These are phyloP conservation scores for Volucella bombylans DNA, from an alignment of 2,888 invertebrate genomes.

Conservation along the genomic window DNA sequence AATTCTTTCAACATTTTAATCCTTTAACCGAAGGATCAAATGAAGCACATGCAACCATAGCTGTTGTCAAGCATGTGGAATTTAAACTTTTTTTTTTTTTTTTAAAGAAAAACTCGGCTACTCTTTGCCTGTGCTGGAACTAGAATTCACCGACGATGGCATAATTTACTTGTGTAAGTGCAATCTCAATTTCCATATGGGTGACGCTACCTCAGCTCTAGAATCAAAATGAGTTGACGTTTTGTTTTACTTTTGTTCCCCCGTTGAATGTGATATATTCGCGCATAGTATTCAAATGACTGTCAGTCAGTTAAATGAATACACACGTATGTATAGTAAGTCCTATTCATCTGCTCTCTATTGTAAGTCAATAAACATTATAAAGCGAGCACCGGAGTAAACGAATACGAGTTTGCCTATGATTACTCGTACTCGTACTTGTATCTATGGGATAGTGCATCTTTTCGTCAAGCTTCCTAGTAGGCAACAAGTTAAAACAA, in stretches of 20 bases:
- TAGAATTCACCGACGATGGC: slow-evolving; percentile 15
- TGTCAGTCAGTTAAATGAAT: slow-evolving; percentile 22
- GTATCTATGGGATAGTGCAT: background rate
- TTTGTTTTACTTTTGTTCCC: slow-evolving; percentile 16
- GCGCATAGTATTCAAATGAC: slow-evolving; percentile 34
- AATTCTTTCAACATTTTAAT: too few species aligned
- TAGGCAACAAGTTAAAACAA: slow-evolving; percentile 15
- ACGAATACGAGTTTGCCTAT: too few species aligned
- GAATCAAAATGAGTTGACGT: slow-evolving; percentile 7
- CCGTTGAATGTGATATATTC: slow-evolving; percentile 25
- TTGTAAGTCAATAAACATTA: too few species aligned
- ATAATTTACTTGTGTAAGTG: background rate
- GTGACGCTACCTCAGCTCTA: background rate
- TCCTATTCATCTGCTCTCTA: too few species aligned
- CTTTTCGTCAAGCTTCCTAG: background rate
- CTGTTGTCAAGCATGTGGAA: too few species aligned
- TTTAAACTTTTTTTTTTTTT: background rate
- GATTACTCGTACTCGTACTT: too few species aligned
- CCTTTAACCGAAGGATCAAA: too few species aligned
- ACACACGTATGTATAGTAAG: background rate
- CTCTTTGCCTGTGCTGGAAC: background rate
- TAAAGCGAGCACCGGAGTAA: too few species aligned
- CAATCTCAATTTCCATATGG: background rate
- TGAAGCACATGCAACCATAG: too few species aligned
- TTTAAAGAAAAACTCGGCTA: too few species aligned